Evolutionary conservation across 2,113 vertebrate species (phyloP).

Genomic region (Clupea harengus): DNA sequence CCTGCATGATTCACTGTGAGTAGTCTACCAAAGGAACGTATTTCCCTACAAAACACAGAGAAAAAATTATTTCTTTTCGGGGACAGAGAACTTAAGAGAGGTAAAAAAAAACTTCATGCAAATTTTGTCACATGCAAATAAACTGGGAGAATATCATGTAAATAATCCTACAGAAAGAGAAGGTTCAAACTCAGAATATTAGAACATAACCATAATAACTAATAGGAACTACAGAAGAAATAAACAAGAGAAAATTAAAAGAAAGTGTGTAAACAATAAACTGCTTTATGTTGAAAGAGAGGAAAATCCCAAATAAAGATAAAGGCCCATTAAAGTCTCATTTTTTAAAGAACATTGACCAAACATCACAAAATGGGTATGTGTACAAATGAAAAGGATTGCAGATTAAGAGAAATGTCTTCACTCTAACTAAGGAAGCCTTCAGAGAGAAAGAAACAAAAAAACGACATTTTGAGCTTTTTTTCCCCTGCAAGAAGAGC

Average conservation of each 20-base stretch:
- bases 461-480: constrained; percentile 75
- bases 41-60: constrained; percentile 67
- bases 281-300: constrained; percentile 35
- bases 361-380: constrained; percentile 75
- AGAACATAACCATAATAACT: constrained; percentile 62
- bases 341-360: constrained; percentile 74
- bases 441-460: constrained; percentile 69
- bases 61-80: constrained; percentile 51
- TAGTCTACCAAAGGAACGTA: constrained; percentile 66
- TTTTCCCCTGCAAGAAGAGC: constrained; percentile 71
- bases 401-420: constrained; percentile 77
- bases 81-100: constrained; percentile 65
- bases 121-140: constrained; percentile 73
- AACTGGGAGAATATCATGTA: constrained; percentile 56
- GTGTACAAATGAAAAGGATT: constrained; percentile 73
- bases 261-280: constrained; percentile 23
- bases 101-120: constrained; percentile 74
- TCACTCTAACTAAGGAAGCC: constrained; percentile 76
- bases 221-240: constrained; percentile 44
- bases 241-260: constrained; percentile 66
- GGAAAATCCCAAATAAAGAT: constrained; percentile 56
- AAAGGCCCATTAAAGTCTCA: constrained; percentile 66
- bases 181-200: constrained; percentile 50
- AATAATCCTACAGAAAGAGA: constrained; percentile 63
- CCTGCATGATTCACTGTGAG: constrained; percentile 81